Conservation (phyloP, 1,140 invertebrate genomes). For the Drusus annulatus region DNA sequence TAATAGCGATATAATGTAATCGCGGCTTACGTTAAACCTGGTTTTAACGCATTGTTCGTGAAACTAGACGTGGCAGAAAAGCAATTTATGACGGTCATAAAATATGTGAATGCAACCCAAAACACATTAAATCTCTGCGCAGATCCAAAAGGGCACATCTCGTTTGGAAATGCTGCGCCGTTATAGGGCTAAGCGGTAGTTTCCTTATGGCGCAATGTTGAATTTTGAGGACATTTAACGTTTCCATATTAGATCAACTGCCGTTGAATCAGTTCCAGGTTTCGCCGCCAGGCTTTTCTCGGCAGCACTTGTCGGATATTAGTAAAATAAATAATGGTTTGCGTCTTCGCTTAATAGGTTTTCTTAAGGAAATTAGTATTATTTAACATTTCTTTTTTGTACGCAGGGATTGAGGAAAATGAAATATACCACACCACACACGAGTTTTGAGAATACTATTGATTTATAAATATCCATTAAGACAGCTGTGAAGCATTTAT, state of each 20-base stretch:
- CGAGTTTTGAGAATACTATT: background rate
- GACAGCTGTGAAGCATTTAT: too few species aligned
- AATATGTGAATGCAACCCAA: slow-evolving; percentile 61
- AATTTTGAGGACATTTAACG: slow-evolving; percentile 48
- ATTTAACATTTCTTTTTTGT: background rate
- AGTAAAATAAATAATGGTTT: slow-evolving; percentile 49
- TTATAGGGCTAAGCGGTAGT: slow-evolving; percentile 45
- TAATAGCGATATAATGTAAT: slow-evolving; percentile 30
- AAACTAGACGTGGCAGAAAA: slow-evolving; percentile 61
- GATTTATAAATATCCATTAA: too few species aligned
- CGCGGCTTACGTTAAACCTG: slow-evolving; percentile 53
- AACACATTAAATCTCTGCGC: slow-evolving; percentile 60
- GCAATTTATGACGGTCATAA: slow-evolving; percentile 61
- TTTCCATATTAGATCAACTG: slow-evolving; percentile 55
- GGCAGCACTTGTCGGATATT: slow-evolving; percentile 45
- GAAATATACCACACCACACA: too few species aligned
- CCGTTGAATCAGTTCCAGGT: slow-evolving; percentile 62
- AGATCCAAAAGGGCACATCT: slow-evolving; percentile 60
- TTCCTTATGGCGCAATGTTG: slow-evolving; percentile 49
- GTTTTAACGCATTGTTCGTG: slow-evolving; percentile 60
- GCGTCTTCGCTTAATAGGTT: slow-evolving; percentile 39
- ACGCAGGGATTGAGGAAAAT: background rate
- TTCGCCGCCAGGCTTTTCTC: slow-evolving; percentile 59
- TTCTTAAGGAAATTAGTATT: background rate
- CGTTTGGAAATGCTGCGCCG: slow-evolving; percentile 36